A percentile compares a stretch with the other conserved stretches of the same genome.
phyloP scores from a whole-genome alignment of 2,113 vertebrate species.

The Microtus pennsylvanicus region DNA sequence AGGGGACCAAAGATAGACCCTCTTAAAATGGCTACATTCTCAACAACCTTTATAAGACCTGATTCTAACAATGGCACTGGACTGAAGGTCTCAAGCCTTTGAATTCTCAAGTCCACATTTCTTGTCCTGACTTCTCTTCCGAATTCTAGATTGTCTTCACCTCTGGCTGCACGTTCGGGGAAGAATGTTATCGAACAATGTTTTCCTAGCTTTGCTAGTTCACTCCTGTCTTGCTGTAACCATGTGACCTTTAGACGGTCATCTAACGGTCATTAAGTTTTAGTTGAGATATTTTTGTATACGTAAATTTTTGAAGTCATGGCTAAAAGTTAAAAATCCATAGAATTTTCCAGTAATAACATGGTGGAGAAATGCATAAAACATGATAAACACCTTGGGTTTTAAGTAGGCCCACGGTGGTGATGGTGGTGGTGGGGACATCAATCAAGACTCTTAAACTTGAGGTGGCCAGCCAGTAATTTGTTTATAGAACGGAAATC shows the following conservation, averaged over 20 bases:
- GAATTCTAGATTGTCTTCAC: conserved; percentile 24
- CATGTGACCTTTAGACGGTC: background rate
- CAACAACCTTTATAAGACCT: conserved; percentile 70
- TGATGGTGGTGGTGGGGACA: too few species aligned
- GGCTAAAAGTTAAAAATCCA: conserved; percentile 7
- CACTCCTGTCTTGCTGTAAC: background rate
- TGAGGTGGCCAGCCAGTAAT: background rate
- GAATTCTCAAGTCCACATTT: conserved; percentile 70
- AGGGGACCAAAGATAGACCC: conserved; percentile 75
- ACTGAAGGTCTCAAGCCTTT: conserved; percentile 66
- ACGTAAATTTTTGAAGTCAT: conserved; percentile 34
- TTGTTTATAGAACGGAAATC: background rate
- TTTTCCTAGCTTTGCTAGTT: background rate
- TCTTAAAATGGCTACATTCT: conserved; percentile 76
- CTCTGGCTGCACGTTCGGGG: background rate
- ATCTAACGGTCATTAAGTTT: background rate
- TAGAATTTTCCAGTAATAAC: conserved; percentile 8
- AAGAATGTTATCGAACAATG: background rate
- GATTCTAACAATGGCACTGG: conserved; percentile 69
- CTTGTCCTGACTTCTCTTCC: conserved; percentile 56
- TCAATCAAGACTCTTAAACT: background rate
- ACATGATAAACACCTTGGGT: background rate
- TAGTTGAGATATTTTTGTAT: background rate
- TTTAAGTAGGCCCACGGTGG: background rate
- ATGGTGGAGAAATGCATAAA: conserved; percentile 33